A percentile compares a stretch with the other conserved stretches of the same genome.
Conservation (phyloP, 2,888 invertebrate genomes). For the Meta bourneti region DNA sequence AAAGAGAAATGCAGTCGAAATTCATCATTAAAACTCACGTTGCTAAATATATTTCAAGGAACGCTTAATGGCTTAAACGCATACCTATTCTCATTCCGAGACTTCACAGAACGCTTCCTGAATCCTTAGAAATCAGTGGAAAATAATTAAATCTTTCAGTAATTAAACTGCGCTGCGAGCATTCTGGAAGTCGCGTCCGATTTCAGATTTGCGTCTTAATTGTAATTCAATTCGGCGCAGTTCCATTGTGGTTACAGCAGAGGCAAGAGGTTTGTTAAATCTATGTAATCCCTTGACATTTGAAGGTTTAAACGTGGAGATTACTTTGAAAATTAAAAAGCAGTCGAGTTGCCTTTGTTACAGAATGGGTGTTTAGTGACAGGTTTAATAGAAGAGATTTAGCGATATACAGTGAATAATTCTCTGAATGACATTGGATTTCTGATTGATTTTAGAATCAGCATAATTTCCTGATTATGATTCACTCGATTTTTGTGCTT, state of each 20-base stretch:
- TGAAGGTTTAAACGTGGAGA: neutral
- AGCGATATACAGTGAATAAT: neutral
- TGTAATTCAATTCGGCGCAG: neutral
- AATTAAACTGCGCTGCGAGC: neutral
- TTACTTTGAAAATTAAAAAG: neutral
- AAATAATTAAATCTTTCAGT: neutral
- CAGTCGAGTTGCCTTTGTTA: neutral
- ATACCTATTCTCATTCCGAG: neutral
- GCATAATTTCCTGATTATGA: too few species aligned
- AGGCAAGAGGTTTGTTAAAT: neutral
- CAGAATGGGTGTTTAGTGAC: neutral
- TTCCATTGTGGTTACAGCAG: neutral
- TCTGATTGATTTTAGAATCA: too few species aligned
- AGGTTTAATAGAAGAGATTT: neutral
- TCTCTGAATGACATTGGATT: too few species aligned
- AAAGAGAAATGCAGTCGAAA: neutral
- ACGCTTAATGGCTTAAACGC: neutral
- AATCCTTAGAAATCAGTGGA: neutral
- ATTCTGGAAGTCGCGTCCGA: neutral
- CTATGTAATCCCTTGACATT: neutral
- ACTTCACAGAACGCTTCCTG: neutral
- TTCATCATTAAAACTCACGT: neutral
- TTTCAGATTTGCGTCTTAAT: neutral
- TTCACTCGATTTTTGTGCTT: too few species aligned
- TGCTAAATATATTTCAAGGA: neutral